Base-by-base conservation (phyloP, 2,113 vertebrate species). In the Podilymbus podiceps region DNA sequence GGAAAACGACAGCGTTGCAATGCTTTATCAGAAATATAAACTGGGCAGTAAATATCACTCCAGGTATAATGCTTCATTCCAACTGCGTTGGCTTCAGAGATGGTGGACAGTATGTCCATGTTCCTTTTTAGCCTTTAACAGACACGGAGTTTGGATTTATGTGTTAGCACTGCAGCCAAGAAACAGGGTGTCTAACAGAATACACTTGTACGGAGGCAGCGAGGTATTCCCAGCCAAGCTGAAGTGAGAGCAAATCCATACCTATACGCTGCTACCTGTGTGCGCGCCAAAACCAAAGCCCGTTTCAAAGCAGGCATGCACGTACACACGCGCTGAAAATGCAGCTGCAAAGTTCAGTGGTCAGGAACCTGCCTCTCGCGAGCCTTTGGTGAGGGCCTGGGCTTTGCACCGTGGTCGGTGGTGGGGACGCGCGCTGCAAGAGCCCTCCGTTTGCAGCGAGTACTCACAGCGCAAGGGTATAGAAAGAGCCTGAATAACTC, bases 201-300 rank as follows among this genome's bases (percentile, higher is more conserved):
- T 3, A 55, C 11, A 33, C 1, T 0, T 8, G 5, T 6, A 30
- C 1, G 52, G 49, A 9, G 55, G 21, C 1, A 15, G 31, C 47
- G 8, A 40, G 23, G 40, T 21, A 25, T 17, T 69, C 42, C 69
- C 38, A 2, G 8, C 7, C 35, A 13, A 30, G 8, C 0, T 12
- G 28, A 78, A 78, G 44, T 0, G 44, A 52, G 66, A 79, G 11
- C 73, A 21, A 5, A 35, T 17, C 55, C 5, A 33, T 21, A 42
- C 30, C 22, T 42, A 15, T 5, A 31, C 6, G 4, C 28, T 5
- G 15, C 56, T 47, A 55, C 64, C 59, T 23, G 20, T 0, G 11
- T 4, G 15, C 18, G 15, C 18, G 3, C 10, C 11, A 30, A 55
- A 50, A n/a, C 3, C 50, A 55, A 44, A 72, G 12, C 46, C 40